Evolutionary conservation across 2,888 invertebrate species (phyloP), one percentile per base, ranked within the genome.

Genomic region (Xylota sylvarum): DNA sequence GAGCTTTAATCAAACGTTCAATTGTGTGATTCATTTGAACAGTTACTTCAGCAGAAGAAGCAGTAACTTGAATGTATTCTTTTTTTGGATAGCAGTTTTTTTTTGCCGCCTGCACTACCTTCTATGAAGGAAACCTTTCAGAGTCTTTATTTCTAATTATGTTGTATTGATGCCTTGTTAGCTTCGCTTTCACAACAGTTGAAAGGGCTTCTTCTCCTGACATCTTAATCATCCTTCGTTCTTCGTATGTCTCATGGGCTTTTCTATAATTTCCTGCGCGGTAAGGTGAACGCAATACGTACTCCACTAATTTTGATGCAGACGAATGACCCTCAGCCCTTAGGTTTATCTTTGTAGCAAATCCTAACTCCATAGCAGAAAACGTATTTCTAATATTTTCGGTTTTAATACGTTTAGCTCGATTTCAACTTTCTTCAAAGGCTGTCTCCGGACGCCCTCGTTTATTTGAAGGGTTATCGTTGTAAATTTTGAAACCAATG

Each of bases 191-290:
- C 14, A 55, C 30, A 30, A 55, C 6, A n/a, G 55, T 60, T 32
- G 60, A 60, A 37, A 37, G 40, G 40, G 37, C 35, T 56, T 56
- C 58, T 60, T 40, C 58, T 60, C 19, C 40, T 60, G 58, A 40
- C 58, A 60, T 60, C 40, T 40, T 60, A 10, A 60, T 12, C 37
- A 27, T 37, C 10, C 23, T 9, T 40, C 17, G 23, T 19, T 23
- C 30, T 40, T 60, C 23, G 19, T 40, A 23, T 23, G 5, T 27
- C 62, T 62, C n/a, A 62, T 62, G 46, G n/a, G 46, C 46, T 46
- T 62, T 62, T 62, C n/a, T 62, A 62, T 43, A 62, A 14, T n/a
- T 62, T 14, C 7, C 46, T 27, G 43, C 30, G 14, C 43, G 27
- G 27, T 46, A 5, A 46, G 14, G 14, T 43, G 43, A 62, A 30